Percentiles rank a stretch among this genome's conserved stretches.
Conservation (phyloP, 1,140 invertebrate species). For the Drosophila kurseongensis region DNA sequence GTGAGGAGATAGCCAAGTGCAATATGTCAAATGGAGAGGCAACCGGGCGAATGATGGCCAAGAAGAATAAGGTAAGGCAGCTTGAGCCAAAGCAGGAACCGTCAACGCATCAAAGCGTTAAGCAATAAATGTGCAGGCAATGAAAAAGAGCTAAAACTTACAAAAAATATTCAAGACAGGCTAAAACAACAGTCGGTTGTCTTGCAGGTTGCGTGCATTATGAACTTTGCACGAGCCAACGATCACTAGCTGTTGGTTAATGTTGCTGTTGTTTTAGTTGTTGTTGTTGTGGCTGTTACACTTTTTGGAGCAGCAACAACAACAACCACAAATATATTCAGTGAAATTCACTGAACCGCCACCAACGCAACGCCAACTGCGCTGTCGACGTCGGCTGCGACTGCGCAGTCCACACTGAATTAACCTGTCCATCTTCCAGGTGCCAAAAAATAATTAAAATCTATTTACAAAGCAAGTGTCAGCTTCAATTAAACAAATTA, state of each 20-base stretch:
- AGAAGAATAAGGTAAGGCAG: conserved; percentile 14
- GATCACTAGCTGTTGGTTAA: conserved; percentile 45
- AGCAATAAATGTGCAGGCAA: conserved; percentile 77
- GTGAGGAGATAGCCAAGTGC: conserved; percentile 56
- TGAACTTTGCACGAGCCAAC: conserved; percentile 79
- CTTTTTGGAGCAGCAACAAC: conserved; percentile 33
- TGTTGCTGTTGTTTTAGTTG: conserved; percentile 15
- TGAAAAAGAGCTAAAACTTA: conserved; percentile 26
- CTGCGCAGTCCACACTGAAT: conserved; percentile 42
- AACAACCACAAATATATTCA: conserved; percentile 27
- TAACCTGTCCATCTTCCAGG: conserved; percentile 4
- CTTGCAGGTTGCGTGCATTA: conserved; percentile 68
- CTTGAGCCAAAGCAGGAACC: conserved; percentile 34
- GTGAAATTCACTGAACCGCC: conserved; percentile 55
- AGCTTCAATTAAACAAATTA: not conserved
- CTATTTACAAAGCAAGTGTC: not conserved
- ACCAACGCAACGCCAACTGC: conserved; percentile 38
- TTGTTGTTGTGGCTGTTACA: conserved; percentile 40
- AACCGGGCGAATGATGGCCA: conserved; percentile 56
- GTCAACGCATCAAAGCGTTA: conserved; percentile 79
- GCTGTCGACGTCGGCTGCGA: conserved; percentile 30
- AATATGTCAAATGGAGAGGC: conserved; percentile 76
- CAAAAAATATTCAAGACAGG: conserved; percentile 15
- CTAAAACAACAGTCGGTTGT: conserved; percentile 7
- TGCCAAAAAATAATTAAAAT: not conserved